Evolutionary conservation across 2,797 vertebrate species (phyloP), one percentile per base, ranked within the genome.

Genomic region (Rhinella marina): DNA sequence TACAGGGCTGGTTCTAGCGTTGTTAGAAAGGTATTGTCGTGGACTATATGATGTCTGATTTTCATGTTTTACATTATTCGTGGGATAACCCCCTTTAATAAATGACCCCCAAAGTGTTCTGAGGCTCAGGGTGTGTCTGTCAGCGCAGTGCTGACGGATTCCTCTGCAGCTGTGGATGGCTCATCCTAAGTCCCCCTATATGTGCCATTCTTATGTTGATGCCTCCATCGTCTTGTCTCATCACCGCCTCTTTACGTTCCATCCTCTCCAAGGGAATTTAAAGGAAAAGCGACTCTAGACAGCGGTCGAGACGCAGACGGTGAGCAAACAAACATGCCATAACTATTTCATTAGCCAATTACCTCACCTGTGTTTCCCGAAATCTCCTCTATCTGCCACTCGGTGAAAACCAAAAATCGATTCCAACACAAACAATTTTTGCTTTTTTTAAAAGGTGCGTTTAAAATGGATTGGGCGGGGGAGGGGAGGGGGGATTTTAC

Each of bases 391-490:
- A 57, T 79, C 77, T 48, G 52, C 64, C n/a, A 41, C 56, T 41
- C 32, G 52, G 19, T 72, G 59, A 75, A 82, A 72, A 73, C 54
- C 68, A 52, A 56, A 77, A 78, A 87, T 87, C 86, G n/a, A 87
- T 87, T 32, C 61, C 59, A 52, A 57, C 54, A 41, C 86, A 83
- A 82, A 87, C 81, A 83, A 82, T 87, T 87, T 41, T 81, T 66
- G 70, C 80, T 87, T 66, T 82, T 82, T 83, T 73, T 81, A 77
- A 82, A 83, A 87, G 29, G 81, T 25, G 72, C 66, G 70, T 83
- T 77, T 78, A 54, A 23, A 68, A 83, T 66, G 82, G 86, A 82
- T 66, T 82, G 86, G 73, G 56, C 29, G 54, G 29, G 23, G 50
- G 75, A 83, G 29, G 23, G 50, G 75, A 83, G 16, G 54, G 29